These are phyloP conservation scores for Ophion ellenae DNA, from an alignment of 2,888 invertebrate genomes.

Conservation along the genomic window DNA sequence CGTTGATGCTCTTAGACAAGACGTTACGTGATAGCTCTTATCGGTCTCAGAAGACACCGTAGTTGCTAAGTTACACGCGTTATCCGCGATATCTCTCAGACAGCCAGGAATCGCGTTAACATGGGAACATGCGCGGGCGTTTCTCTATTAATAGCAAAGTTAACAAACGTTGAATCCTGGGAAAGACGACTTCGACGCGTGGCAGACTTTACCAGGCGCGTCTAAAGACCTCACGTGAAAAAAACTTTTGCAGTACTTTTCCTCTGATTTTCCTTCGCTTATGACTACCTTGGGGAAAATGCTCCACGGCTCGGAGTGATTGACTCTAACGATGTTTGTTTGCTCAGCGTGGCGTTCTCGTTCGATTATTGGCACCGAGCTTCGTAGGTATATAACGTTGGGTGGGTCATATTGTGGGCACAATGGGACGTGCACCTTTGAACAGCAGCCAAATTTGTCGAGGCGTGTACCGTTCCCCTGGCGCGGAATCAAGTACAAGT, in stretches of 20 bases:
- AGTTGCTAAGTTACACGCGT: constrained; percentile 42
- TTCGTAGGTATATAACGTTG: constrained; percentile 11
- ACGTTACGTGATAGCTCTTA: constrained; percentile 34
- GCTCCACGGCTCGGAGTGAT: constrained; percentile 33
- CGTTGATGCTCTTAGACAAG: background rate
- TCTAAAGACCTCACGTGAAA: background rate
- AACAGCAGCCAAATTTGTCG: constrained; percentile 63
- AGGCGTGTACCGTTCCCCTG: constrained; percentile 59
- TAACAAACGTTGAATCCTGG: constrained; percentile 36
- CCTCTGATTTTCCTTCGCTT: background rate
- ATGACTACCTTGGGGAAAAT: constrained; percentile 32
- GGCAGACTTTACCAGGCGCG: background rate
- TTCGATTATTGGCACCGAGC: constrained; percentile 56
- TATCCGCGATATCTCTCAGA: constrained; percentile 54
- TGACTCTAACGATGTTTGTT: constrained; percentile 64
- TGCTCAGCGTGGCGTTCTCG: constrained; percentile 40
- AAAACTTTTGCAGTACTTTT: constrained; percentile 24
- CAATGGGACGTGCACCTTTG: constrained; percentile 57
- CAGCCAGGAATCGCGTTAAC: constrained; percentile 38
- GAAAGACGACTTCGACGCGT: background rate
- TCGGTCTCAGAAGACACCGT: constrained; percentile 18
- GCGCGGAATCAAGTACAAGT: constrained; percentile 68
- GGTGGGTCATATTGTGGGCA: constrained; percentile 33
- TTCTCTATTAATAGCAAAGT: constrained; percentile 56
- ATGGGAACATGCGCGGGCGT: constrained; percentile 2